A percentile compares a stretch with the other conserved stretches of the same genome.
These are phyloP conservation scores for Chrysodeixis includens DNA, from an alignment of 2,888 invertebrate species.

Conservation along the genomic window DNA sequence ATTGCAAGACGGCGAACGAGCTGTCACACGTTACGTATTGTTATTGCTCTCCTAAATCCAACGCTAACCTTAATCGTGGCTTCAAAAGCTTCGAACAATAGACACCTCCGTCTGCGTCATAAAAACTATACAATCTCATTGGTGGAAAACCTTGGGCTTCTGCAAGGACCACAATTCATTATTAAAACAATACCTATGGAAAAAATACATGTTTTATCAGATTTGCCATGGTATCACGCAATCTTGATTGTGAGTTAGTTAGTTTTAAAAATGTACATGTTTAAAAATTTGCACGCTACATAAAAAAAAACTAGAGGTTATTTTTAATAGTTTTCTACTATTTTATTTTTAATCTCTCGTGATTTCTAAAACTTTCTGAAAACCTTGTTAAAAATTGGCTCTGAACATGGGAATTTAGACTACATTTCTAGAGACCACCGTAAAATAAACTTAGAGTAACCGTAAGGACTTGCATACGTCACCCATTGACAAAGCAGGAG, in stretches of 20 bases:
- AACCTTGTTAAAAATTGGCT: no score
- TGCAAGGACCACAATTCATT: neutral
- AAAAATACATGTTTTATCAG: conserved; percentile 4
- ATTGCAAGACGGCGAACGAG: conserved; percentile 12
- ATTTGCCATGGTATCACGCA: neutral
- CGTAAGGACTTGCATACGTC: conserved; percentile 6
- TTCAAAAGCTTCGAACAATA: conserved; percentile 17
- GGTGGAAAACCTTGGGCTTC: neutral
- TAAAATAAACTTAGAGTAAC: no score
- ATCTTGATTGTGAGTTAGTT: neutral
- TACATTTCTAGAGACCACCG: no score
- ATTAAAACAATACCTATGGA: conserved; percentile 1
- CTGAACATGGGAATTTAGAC: no score
- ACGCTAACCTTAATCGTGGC: conserved; percentile 16
- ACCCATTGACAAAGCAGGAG: conserved; percentile 47
- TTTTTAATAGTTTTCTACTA: no score
- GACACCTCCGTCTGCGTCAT: conserved; percentile 25
- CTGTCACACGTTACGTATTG: conserved; percentile 6
- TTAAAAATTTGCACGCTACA: neutral
- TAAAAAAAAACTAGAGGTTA: neutral
- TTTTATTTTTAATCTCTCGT: no score
- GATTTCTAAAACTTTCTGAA: no score
- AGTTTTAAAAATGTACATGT: neutral
- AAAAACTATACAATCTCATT: conserved; percentile 9
- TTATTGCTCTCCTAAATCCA: conserved; percentile 12